Evolutionary conservation across 2,113 vertebrate genomes (phyloP).

Genomic region (Isichthys henryi): DNA sequence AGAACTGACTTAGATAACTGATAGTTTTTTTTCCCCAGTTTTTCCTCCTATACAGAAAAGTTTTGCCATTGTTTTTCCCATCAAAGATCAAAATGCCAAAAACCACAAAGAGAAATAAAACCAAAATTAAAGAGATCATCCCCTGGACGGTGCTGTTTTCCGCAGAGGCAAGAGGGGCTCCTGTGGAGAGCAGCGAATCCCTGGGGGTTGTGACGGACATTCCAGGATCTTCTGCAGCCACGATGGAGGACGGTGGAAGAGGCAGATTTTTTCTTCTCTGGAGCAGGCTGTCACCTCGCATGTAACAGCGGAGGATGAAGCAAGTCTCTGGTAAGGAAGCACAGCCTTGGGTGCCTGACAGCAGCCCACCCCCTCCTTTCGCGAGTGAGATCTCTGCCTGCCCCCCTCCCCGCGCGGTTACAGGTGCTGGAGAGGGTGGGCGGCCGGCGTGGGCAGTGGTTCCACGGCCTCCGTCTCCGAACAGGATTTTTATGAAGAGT

Average conservation of each 20-base stretch:
- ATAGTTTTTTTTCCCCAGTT: not conserved
- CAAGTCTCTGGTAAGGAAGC: not conserved
- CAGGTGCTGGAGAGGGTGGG: constrained; percentile 1
- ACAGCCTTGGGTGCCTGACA: not conserved
- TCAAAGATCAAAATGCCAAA: not conserved
- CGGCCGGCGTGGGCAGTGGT: constrained; percentile 9
- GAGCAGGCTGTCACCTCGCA: constrained; percentile 4
- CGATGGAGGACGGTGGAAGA: not conserved
- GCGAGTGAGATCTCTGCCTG: not conserved
- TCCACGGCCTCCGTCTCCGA: not conserved
- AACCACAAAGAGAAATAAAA: not conserved
- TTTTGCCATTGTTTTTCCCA: not conserved
- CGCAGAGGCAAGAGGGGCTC: not conserved
- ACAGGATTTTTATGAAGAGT: not conserved
- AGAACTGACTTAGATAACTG: not conserved
- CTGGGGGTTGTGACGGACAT: not conserved
- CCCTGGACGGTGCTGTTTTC: not conserved
- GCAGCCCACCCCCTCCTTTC: not conserved
- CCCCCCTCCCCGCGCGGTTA: not conserved
- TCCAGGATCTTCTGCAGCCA: not conserved
- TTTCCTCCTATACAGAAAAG: not conserved
- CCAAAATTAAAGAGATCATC: not conserved
- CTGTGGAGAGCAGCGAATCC: not conserved
- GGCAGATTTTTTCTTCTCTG: constrained; percentile 7
- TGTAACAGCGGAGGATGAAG: not conserved